A percentile compares a stretch with the other conserved stretches of the same genome.
These are phyloP conservation scores for Caligus rogercresseyi DNA, from an alignment of 1,140 invertebrate species.

Conservation along the genomic window DNA sequence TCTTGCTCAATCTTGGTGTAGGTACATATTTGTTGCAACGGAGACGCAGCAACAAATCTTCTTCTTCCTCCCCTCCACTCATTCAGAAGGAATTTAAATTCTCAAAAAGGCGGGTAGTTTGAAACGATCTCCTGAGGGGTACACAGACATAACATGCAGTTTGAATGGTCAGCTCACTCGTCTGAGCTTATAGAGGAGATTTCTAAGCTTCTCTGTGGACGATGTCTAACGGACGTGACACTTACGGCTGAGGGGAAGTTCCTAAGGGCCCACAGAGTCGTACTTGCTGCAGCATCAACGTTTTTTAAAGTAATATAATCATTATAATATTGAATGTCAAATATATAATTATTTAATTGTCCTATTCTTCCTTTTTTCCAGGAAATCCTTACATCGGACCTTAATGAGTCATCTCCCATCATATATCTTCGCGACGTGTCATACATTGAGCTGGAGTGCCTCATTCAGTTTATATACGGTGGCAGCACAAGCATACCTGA, in stretches of 20 bases:
- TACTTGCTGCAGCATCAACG: conserved; percentile 3
- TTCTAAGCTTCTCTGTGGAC: not conserved
- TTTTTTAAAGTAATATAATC: conserved; percentile 1
- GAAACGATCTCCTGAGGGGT: not conserved
- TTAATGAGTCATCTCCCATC: not conserved
- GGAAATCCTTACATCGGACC: conserved; percentile 6
- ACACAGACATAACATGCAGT: not conserved
- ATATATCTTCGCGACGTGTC: conserved; percentile 8
- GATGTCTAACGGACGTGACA: conserved; percentile 4
- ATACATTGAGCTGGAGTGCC: not conserved
- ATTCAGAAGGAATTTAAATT: not conserved
- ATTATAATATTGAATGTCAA: not conserved
- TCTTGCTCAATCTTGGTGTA: too few relatives aligned
- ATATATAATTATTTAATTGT: not conserved
- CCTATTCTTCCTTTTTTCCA: not conserved
- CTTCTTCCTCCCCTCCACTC: not conserved
- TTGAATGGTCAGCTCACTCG: conserved; percentile 4
- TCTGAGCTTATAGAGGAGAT: not conserved
- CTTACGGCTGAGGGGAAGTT: conserved; percentile 7
- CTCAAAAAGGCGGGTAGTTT: not conserved
- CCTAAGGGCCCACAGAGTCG: conserved; percentile 4
- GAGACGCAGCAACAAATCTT: not conserved
- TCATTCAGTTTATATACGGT: conserved; percentile 6
- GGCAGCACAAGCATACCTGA: not conserved
- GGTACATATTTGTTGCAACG: not conserved